phyloP scores from a whole-genome alignment of 2,888 invertebrate species.

The Erebia ligea region DNA sequence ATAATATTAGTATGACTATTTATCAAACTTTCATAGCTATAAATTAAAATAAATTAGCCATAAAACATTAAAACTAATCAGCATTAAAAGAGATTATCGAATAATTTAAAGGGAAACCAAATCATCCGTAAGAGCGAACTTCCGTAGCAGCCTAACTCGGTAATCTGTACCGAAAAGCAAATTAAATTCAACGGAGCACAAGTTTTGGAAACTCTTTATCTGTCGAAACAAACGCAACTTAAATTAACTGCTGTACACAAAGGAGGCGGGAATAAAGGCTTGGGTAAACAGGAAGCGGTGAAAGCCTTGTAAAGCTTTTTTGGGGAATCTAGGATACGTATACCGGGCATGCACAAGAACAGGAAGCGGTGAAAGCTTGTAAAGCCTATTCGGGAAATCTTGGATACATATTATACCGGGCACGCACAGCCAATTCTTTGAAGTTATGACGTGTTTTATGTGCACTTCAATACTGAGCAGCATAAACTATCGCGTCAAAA shows the following conservation, averaged over 20 bases:
- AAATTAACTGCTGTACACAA: constrained; percentile 38
- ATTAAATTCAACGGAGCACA: constrained; percentile 34
- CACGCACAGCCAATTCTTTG: too few relatives aligned
- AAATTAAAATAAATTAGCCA: background rate
- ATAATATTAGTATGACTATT: too few relatives aligned
- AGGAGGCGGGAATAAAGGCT: background rate
- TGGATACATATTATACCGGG: too few relatives aligned
- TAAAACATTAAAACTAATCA: constrained; percentile 1
- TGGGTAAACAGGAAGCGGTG: background rate
- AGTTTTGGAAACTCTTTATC: constrained; percentile 39
- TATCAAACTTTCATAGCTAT: background rate
- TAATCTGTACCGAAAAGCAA: constrained; percentile 24
- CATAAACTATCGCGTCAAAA: too few relatives aligned
- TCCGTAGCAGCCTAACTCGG: constrained; percentile 3
- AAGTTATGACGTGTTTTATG: too few relatives aligned
- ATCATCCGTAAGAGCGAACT: constrained; percentile 21
- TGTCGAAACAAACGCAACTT: constrained; percentile 38
- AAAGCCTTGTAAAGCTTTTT: too few relatives aligned
- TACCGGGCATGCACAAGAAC: too few relatives aligned
- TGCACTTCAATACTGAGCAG: too few relatives aligned
- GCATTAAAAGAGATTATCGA: constrained; percentile 5
- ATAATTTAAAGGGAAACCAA: constrained; percentile 5
- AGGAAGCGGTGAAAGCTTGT: too few relatives aligned
- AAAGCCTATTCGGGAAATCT: too few relatives aligned
- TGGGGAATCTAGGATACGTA: too few relatives aligned